phyloP scores from a whole-genome alignment of 1,140 invertebrate species.

The Vanessa tameamea region DNA sequence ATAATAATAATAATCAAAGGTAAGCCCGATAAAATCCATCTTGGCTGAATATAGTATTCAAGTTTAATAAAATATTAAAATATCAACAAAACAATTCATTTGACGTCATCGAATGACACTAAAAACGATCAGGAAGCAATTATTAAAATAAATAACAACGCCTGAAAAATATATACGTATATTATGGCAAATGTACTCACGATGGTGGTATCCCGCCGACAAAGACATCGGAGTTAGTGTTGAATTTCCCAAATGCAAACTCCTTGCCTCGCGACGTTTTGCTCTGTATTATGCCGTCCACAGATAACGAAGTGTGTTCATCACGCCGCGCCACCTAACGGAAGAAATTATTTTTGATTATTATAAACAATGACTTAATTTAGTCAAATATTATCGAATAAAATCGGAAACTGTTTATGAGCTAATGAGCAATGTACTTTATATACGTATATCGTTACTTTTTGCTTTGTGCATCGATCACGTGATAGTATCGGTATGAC shows the following conservation, averaged over 20 bases:
- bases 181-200: constrained; percentile 67
- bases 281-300: constrained; percentile 89
- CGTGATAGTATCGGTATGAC: too few relatives aligned
- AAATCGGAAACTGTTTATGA: too few relatives aligned
- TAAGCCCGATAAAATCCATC: too few relatives aligned
- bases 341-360: not conserved
- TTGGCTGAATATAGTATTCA: too few relatives aligned
- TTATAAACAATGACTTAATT: not conserved
- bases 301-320: constrained; percentile 89
- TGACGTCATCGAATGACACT: not conserved
- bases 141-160: not conserved
- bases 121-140: not conserved
- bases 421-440: too few relatives aligned
- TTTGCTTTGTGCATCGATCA: too few relatives aligned
- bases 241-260: constrained; percentile 91
- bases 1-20: too few relatives aligned
- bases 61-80: too few relatives aligned
- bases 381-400: too few relatives aligned
- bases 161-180: not conserved
- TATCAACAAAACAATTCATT: too few relatives aligned
- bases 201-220: constrained; percentile 94
- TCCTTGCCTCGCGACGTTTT: constrained; percentile 90
- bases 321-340: constrained; percentile 84
- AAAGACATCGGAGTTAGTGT: constrained; percentile 94
- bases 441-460: too few relatives aligned